Percentiles rank a stretch among this genome's conserved stretches.
These are phyloP conservation scores for Macropodus opercularis DNA, from an alignment of 2,797 vertebrate genomes.

Conservation along the genomic window DNA sequence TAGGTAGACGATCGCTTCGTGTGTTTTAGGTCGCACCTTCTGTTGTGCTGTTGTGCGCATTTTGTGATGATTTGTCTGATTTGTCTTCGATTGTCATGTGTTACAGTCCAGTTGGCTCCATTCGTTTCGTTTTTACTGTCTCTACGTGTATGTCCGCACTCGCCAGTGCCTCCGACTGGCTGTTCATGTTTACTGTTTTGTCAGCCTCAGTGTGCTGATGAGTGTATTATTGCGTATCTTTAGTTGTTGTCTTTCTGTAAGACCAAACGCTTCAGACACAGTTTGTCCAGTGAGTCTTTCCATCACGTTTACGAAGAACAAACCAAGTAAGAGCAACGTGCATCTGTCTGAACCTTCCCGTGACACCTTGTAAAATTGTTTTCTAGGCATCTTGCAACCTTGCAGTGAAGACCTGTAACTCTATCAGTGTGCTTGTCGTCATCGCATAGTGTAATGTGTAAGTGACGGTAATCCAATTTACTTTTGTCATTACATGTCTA, in stretches of 20 bases:
- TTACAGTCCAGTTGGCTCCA: constrained; percentile 16
- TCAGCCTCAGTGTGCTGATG: constrained; percentile 25
- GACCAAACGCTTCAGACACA: constrained; percentile 54
- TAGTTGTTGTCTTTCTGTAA: constrained; percentile 23
- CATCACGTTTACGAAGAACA: constrained; percentile 37
- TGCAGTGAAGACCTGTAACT: constrained; percentile 48
- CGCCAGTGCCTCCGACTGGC: constrained; percentile 31
- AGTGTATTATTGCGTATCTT: constrained; percentile 11
- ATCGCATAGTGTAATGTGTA: constrained; percentile 60
- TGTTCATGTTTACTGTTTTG: constrained; percentile 31
- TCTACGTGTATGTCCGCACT: constrained; percentile 37
- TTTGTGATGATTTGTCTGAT: constrained; percentile 49
- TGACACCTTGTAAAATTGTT: constrained; percentile 39
- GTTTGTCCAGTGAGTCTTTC: constrained; percentile 55
- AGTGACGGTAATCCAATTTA: constrained; percentile 54
- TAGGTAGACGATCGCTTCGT: constrained; percentile 52
- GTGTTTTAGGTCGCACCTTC: constrained; percentile 34
- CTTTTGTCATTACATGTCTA: constrained; percentile 66
- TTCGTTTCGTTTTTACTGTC: constrained; percentile 1
- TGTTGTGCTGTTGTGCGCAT: constrained; percentile 42
- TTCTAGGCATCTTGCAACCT: constrained; percentile 48
- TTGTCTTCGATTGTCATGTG: constrained; percentile 37
- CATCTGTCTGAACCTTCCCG: constrained; percentile 54
- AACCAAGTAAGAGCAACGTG: constrained; percentile 34
- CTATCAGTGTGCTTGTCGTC: constrained; percentile 57